Evolutionary conservation across 2,888 invertebrate species (phyloP), one percentile per base, ranked within the genome.

Genomic region (Agapostemon virescens): DNA sequence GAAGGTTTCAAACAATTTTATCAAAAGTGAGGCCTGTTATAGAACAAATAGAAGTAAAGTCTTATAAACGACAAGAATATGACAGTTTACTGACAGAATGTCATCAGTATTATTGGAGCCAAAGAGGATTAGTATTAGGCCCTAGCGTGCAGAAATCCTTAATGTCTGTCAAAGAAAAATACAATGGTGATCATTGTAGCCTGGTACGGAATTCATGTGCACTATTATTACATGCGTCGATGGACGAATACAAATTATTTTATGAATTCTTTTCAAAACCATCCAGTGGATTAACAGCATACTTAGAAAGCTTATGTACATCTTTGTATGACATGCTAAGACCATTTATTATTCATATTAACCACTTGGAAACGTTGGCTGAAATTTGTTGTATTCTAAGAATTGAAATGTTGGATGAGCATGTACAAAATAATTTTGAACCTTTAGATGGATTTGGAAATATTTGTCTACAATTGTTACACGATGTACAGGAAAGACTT

Each of bases 301-400:
- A 98, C 92, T 93, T 98, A 70, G 97, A 97, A 88, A 95, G 96
- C 0, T 93, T 99, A 0, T 98, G 98, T 91, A 96, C 96, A 69
- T 95, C 96, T 49, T 93, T 99, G 45, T 99, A 99, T 91, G 99
- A 99, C 92, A 96, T 96, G 7, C 93, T 99, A 84, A 94, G 99
- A 2, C 99, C 99, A 0, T 95, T 97, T 88, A 96, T 99, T 75
- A 98, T 99, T 82, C 98, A 98, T 93, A 97, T 99, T 82, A 98
- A 98, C 91, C 99, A 99, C 92, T 94, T 99, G 90, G 99, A 99
- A 94, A 99, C 99, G 0, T 94, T 99, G 36, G 98, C 99, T 0
- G 99, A 99, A 93, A 95, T 99, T 69, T 99, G 99, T 91, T 97
- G 97, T 61, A 98, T 99, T 86, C 93, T 99, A 55, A 95, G 98